A percentile compares a stretch with the other conserved stretches of the same genome.
Conservation (phyloP, 2,797 vertebrate species). For the Eulemur mongoz region DNA sequence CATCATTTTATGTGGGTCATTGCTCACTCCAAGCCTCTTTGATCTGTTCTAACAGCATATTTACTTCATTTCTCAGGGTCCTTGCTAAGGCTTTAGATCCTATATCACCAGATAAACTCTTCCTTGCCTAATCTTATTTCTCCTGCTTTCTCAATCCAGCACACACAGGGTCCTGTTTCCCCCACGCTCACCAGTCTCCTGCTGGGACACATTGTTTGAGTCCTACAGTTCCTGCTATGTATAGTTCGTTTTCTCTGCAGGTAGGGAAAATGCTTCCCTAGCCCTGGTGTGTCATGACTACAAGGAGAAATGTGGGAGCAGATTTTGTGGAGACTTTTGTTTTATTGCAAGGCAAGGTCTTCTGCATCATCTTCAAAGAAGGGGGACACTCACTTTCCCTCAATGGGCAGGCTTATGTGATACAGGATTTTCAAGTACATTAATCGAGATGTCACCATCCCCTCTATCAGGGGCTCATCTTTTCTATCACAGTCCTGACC, state of each 20-base stretch:
- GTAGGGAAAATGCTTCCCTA: background rate
- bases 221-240: background rate
- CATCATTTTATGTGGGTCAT: background rate
- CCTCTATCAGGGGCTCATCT: background rate
- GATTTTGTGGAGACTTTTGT: background rate
- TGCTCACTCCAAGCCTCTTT: background rate
- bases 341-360: background rate
- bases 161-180: accelerated
- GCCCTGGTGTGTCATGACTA: background rate
- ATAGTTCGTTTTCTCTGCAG: background rate
- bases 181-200: background rate
- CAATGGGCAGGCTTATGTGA: background rate
- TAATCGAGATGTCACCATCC: background rate
- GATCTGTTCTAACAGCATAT: background rate
- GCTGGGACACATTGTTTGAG: background rate
- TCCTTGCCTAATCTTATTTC: background rate
- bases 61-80: background rate
- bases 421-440: background rate
- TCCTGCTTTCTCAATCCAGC: background rate
- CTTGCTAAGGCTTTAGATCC: background rate
- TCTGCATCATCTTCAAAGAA: background rate
- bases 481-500: background rate
- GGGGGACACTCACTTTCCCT: background rate
- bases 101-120: background rate
- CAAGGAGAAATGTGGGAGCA: background rate